Base-by-base conservation (phyloP, 2,888 invertebrate species). In the Nephrotoma appendiculata region DNA sequence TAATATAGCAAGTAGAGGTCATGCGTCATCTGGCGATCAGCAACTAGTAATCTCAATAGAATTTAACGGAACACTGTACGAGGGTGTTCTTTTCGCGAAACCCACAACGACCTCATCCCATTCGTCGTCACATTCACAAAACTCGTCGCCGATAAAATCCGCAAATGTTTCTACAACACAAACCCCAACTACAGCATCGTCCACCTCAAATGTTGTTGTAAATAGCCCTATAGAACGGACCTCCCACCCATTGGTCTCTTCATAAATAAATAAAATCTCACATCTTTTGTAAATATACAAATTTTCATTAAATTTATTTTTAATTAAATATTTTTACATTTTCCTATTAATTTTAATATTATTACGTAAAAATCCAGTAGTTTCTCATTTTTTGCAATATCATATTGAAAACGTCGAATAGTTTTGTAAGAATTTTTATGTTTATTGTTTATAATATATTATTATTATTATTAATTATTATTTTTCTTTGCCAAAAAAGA, bases 21-120 rank as follows among this genome's bases (percentile, higher is more conserved):
- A 96, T 90, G 95, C 96, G 42, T 93, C 94, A 88, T 96, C 95
- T 89, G 96, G 96, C 9, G 97, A 98, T 90, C 97, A 95, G 90
- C 98, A 98, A 87, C 92, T 99, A 88, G 96, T 96, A 57, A 98
- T 99, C 45, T 97, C 97, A 89, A 97, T 99, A 95, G 98, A 99
- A 92, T 93, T 99, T 88, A 98, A 99, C 91, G 99, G 99, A 84
- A 95, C 97, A 86, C 96, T 96, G 91, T 99, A 99, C 92, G 97
- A 98, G 92, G 99, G 99, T 31, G 96, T 99, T 7, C 93, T 99
- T 6, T 98, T 97, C 91, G 95, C 95, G 86, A 93, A 91, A 87
- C 89, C 89, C 19, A 88, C 88, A 43, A 88, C 88, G 87, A 87
- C 71, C 88, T 88, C 85, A 92, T 92, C 89, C 90, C 92, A 90